Evolutionary conservation across 2,888 invertebrate genomes (phyloP), one percentile per base, ranked within the genome.

Genomic region (Plagiodera versicolora): DNA sequence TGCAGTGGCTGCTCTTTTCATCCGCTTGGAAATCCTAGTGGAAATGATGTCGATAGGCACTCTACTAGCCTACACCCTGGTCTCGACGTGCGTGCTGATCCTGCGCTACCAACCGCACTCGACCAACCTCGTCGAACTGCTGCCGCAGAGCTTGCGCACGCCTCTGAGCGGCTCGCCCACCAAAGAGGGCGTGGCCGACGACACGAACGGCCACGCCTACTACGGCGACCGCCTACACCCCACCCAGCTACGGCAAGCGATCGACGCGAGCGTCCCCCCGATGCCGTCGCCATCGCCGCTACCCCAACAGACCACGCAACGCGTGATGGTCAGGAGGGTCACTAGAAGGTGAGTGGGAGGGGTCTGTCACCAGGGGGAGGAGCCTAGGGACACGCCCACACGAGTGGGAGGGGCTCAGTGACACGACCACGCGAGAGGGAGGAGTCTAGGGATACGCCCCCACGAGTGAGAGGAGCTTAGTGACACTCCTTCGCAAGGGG

Each of bases 11-110:
- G 90, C 95, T 0, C 85, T 95, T 19, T 78, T 95, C 60, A 89
- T 95, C 63, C 88, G 89, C 61, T 84, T 96, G 51, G 93, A 94
- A 74, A 90, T 95, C 6, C 85, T 96, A 0, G 95, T 96, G 10
- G 95, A 96, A 82, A 95, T 96, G 95, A 96, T 96, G 94, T 95
- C 95, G 67, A 95, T 95, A 68, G 95, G 92, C 46, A 95, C 95
- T 0, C 82, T 96, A 58, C 81, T 96, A 72, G 95, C 95, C 0
- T 96, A 96, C 80, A 95, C 95, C 0, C 80, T 95, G 70, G 95
- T 96, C 0, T 94, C 95, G 1, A 92, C 94, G 0, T 95, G 95
- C 78, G 95, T 96, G 39, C 83, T 95, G 59, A 89, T 95, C 54
- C 83, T 96, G 17, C 87, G 95, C 64, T 96, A 95, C 79, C 95